These are phyloP conservation scores for Schrankia costaestrigalis DNA, from an alignment of 2,888 invertebrate species.

Conservation along the genomic window DNA sequence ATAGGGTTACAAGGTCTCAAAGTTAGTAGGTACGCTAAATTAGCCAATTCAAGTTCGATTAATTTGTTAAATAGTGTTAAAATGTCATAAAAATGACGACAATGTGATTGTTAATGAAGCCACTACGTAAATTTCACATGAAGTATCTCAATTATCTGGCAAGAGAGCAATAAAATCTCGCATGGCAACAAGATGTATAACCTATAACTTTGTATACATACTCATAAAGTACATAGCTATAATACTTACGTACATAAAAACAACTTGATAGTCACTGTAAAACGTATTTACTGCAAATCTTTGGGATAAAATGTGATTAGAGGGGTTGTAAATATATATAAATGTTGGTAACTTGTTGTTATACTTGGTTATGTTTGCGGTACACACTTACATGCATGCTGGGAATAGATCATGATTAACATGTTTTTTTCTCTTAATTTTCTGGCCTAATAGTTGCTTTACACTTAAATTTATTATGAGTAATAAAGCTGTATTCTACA, in stretches of 20 bases:
- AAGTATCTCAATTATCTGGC: conserved; percentile 32
- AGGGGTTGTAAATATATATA: conserved; percentile 16
- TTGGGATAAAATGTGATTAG: conserved; percentile 34
- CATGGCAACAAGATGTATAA: conserved; percentile 73
- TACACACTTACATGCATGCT: too few species aligned
- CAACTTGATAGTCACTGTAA: conserved; percentile 54
- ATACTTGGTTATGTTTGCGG: conserved; percentile 6
- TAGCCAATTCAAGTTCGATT: conserved; percentile 27
- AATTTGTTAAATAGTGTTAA: conserved; percentile 19
- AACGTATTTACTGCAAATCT: conserved; percentile 40
- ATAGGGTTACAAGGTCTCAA: conserved; percentile 45
- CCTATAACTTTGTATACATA: conserved; percentile 60
- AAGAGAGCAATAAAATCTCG: conserved; percentile 49
- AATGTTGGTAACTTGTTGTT: conserved; percentile 4
- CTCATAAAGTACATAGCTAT: conserved; percentile 38
- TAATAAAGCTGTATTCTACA: too few species aligned
- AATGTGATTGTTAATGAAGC: conserved; percentile 20
- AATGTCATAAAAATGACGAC: conserved; percentile 19
- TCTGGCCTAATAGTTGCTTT: too few species aligned
- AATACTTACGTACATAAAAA: conserved; percentile 49
- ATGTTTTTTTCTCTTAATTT: too few species aligned
- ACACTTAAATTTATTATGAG: too few species aligned
- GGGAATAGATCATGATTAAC: too few species aligned
- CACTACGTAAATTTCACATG: conserved; percentile 24
- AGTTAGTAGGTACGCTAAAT: conserved; percentile 24